phyloP scores from a whole-genome alignment of 2,113 vertebrate genomes.

The Rhombomys opimus region DNA sequence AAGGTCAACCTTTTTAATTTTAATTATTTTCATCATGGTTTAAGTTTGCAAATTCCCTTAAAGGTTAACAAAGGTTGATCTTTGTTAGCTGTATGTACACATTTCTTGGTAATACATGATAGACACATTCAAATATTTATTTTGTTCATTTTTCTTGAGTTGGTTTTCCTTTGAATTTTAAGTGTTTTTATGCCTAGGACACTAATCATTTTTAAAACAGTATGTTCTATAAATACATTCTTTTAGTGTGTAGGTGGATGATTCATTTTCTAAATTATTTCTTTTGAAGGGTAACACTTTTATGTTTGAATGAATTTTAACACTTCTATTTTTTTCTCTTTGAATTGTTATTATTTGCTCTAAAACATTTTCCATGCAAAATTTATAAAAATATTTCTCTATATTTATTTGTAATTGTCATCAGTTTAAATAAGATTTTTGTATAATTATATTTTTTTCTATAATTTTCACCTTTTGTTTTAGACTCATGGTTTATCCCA shows the following conservation, averaged over 20 bases:
- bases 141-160: background rate
- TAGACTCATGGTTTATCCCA: background rate
- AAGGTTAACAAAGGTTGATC: slow-evolving; percentile 14
- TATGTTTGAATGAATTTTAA: background rate
- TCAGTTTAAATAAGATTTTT: background rate
- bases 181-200: background rate
- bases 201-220: background rate
- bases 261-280: slow-evolving; percentile 11
- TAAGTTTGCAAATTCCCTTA: background rate
- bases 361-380: background rate
- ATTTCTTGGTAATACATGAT: background rate
- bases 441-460: background rate
- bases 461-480: background rate
- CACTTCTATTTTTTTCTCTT: background rate
- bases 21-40: background rate
- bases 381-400: background rate
- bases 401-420: background rate
- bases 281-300: background rate
- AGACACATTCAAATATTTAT: background rate
- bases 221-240: background rate
- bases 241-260: background rate
- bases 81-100: background rate
- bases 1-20: background rate
- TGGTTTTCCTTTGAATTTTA: background rate
- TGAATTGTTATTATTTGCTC: background rate